Base-by-base conservation (phyloP, 2,888 invertebrate species). In the Platycheirus albimanus region DNA sequence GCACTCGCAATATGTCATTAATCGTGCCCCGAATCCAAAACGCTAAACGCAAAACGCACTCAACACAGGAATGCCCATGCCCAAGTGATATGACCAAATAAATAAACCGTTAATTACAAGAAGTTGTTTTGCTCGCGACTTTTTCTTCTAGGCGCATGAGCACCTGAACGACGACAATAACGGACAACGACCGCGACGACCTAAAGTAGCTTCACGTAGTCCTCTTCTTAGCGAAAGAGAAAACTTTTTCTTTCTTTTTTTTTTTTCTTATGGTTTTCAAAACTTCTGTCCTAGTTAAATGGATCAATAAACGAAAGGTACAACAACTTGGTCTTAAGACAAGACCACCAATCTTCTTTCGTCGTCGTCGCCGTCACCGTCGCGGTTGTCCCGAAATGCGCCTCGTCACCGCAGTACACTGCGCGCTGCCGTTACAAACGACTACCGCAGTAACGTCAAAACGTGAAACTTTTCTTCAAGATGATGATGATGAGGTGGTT, bases 141-240 rank as follows among this genome's bases (percentile, higher is more conserved):
- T 51, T 67, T 52, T 38, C 47, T 63, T 72, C 30, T 70, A 58
- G 47, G 47, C 24, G 20, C 20, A 66, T 76, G 43, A 17, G 61
- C 77, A 81, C 76, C 81, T 76, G 71, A 71, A 36, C 33, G 52
- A 15, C 49, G 15, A 52, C 13, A n/a, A n/a, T n/a, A n/a, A n/a
- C n/a, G n/a, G n/a, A n/a, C 33, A 49, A 15, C 49, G 15, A 52
- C 13, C 38, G 15, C 24, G 52, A 20, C 41, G 24, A 54, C 15
- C 38, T 20, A 54, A n/a, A 17, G 17, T 58, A 58, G 13, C 41
- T 41, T 13, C 30, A 28, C 51, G 15, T 63, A 76, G 70, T 66
- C 58, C 64, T 67, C 81, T 64, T 47, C 41, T 74, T 51, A 56
- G 66, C 47, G 81, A 81, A 81, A 81, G 81, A 81, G 81, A 81